These are phyloP conservation scores for Charadrius vociferus DNA, from an alignment of 2,113 vertebrate genomes.

Conservation along the genomic window DNA sequence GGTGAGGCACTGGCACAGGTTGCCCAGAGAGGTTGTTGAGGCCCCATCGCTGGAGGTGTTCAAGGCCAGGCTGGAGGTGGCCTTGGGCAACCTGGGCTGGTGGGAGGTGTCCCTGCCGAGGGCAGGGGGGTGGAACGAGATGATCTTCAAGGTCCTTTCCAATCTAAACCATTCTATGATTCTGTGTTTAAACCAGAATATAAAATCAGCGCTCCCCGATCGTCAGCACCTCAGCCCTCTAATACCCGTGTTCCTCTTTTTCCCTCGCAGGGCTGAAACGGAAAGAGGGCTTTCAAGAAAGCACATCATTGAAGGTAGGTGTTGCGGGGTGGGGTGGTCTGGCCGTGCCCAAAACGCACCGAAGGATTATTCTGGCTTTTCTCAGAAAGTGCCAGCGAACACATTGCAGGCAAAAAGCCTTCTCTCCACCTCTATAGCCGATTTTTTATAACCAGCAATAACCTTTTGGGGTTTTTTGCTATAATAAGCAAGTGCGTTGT, in stretches of 20 bases:
- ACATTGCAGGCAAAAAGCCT: accelerated
- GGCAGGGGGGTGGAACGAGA: too few relatives aligned
- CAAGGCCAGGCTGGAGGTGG: too few relatives aligned
- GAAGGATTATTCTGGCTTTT: accelerated
- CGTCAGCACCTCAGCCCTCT: background rate
- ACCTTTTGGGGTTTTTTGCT: background rate
- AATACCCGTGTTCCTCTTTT: background rate
- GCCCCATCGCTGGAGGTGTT: too few relatives aligned
- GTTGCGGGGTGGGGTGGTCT: accelerated
- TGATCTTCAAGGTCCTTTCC: too few relatives aligned
- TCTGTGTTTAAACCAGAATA: background rate
- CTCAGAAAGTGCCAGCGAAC: accelerated
- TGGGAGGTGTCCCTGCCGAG: too few relatives aligned
- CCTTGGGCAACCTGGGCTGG: too few relatives aligned
- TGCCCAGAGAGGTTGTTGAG: too few relatives aligned
- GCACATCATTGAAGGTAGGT: slow-evolving; percentile 95
- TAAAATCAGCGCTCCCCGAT: background rate
- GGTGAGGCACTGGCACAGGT: too few relatives aligned
- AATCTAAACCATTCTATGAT: too few relatives aligned
- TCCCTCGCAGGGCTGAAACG: slow-evolving; percentile 87
- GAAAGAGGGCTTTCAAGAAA: slow-evolving; percentile 95
- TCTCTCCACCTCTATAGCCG: accelerated
- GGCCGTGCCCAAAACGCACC: accelerated
- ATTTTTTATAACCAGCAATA: background rate
- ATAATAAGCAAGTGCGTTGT: background rate